phyloP scores from a whole-genome alignment of 2,888 invertebrate species.

The Drosophila colorata region DNA sequence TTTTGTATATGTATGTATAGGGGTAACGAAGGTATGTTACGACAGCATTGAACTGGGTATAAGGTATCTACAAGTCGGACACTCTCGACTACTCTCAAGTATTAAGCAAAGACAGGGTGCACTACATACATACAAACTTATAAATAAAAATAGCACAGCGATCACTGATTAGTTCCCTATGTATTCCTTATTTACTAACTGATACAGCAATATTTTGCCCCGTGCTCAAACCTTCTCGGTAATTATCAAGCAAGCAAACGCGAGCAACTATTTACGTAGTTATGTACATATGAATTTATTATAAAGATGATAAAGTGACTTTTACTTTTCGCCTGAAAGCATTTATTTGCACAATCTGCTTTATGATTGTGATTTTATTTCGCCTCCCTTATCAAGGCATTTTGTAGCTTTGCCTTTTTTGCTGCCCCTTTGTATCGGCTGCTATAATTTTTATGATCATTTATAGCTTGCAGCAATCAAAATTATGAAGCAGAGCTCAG shows the following conservation, averaged over 20 bases:
- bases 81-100: too few species aligned
- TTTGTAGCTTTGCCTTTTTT: slow-evolving; percentile 23
- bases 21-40: too few species aligned
- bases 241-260: neutral
- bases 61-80: too few species aligned
- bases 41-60: too few species aligned
- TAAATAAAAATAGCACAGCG: neutral
- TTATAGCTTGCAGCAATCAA: slow-evolving; percentile 79
- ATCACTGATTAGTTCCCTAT: neutral
- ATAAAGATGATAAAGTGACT: slow-evolving; percentile 57
- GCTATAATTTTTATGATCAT: slow-evolving; percentile 82
- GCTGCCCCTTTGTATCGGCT: slow-evolving; percentile 62
- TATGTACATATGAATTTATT: slow-evolving; percentile 12
- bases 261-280: neutral
- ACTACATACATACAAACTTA: too few species aligned
- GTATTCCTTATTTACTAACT: slow-evolving; percentile 2
- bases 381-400: slow-evolving; percentile 7
- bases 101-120: too few species aligned
- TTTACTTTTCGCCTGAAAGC: slow-evolving; percentile 64
- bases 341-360: slow-evolving; percentile 58
- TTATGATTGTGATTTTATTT: slow-evolving; percentile 54
- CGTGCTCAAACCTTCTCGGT: neutral
- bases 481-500: slow-evolving; percentile 71
- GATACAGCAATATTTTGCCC: neutral
- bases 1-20: too few species aligned